phyloP scores from a whole-genome alignment of 1,140 invertebrate genomes.

The Sminthurides bifidus region DNA sequence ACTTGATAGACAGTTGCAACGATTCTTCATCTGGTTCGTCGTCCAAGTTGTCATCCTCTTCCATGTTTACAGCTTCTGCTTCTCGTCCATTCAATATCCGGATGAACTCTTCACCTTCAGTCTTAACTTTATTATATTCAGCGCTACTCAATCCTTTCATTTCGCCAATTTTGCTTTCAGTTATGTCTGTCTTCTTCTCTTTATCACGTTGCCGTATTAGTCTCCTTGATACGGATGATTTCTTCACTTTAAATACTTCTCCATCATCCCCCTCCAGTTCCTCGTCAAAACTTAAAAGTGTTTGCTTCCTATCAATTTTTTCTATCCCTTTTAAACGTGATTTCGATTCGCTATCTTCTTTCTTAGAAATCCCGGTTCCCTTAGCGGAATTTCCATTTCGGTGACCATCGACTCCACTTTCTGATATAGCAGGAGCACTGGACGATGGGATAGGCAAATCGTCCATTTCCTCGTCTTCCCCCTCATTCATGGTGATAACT shows the following conservation, averaged over 20 bases:
- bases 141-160: background rate
- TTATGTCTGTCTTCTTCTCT: slow-evolving; percentile 49
- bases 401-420: too few relatives aligned
- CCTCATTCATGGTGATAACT: slow-evolving; percentile 57
- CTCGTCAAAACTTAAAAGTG: slow-evolving; percentile 66
- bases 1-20: slow-evolving; percentile 12
- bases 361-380: background rate
- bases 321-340: slow-evolving; percentile 35
- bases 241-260: slow-evolving; percentile 87
- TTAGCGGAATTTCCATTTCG: slow-evolving; percentile 3
- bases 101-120: slow-evolving; percentile 7
- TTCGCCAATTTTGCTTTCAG: slow-evolving; percentile 14
- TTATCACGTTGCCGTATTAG: slow-evolving; percentile 75
- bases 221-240: slow-evolving; percentile 83
- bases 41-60: slow-evolving; percentile 52
- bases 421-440: too few relatives aligned
- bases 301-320: slow-evolving; percentile 39
- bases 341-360: slow-evolving; percentile 29
- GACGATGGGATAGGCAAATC: background rate
- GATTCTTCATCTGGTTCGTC: slow-evolving; percentile 28
- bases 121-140: background rate
- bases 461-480: slow-evolving; percentile 43
- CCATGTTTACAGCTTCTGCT: slow-evolving; percentile 62
- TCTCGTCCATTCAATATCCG: slow-evolving; percentile 62
- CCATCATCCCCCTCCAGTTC: slow-evolving; percentile 64